Percentiles rank a stretch among this genome's conserved stretches.
Conservation (phyloP, 1,140 invertebrate species). For the Oreohelix idahoensis region DNA sequence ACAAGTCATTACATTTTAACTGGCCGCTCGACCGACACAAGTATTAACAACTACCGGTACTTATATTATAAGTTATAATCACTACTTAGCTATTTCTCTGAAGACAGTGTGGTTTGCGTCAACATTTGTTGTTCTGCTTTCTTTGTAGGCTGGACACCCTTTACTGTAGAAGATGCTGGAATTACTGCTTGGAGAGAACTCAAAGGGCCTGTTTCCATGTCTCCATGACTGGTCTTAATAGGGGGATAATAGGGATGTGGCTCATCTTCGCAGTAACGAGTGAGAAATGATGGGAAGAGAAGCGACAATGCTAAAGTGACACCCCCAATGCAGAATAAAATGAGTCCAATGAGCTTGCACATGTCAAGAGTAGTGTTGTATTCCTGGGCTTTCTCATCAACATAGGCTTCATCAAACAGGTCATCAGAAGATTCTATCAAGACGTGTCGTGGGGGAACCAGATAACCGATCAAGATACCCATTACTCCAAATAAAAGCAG, state of each 20-base stretch:
- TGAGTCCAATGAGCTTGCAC: slow-evolving; percentile 75
- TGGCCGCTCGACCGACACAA: too few relatives aligned
- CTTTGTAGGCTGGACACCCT: slow-evolving; percentile 64
- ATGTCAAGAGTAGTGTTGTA: slow-evolving; percentile 76
- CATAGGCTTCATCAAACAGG: slow-evolving; percentile 69
- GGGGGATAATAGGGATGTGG: slow-evolving; percentile 50
- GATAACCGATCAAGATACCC: slow-evolving; percentile 75
- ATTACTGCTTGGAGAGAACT: slow-evolving; percentile 66
- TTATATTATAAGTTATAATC: too few relatives aligned
- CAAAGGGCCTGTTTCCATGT: slow-evolving; percentile 55
- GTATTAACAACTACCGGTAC: too few relatives aligned
- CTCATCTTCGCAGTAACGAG: slow-evolving; percentile 72
- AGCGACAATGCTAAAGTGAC: slow-evolving; percentile 74
- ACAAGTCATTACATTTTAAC: too few relatives aligned
- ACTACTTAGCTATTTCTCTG: slow-evolving; percentile 28
- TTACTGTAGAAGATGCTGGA: slow-evolving; percentile 63
- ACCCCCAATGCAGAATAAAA: slow-evolving; percentile 76
- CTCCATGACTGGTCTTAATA: slow-evolving; percentile 48
- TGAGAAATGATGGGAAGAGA: slow-evolving; percentile 74
- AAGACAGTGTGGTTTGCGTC: slow-evolving; percentile 23
- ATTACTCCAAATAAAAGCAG: slow-evolving; percentile 74
- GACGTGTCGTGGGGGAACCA: slow-evolving; percentile 73
- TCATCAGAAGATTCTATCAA: slow-evolving; percentile 72
- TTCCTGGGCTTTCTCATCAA: slow-evolving; percentile 73
- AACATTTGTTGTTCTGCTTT: slow-evolving; percentile 48